Evolutionary conservation across 2,888 invertebrate species (phyloP), one percentile per base, ranked within the genome.

Genomic region (Andricus quercusramuli): DNA sequence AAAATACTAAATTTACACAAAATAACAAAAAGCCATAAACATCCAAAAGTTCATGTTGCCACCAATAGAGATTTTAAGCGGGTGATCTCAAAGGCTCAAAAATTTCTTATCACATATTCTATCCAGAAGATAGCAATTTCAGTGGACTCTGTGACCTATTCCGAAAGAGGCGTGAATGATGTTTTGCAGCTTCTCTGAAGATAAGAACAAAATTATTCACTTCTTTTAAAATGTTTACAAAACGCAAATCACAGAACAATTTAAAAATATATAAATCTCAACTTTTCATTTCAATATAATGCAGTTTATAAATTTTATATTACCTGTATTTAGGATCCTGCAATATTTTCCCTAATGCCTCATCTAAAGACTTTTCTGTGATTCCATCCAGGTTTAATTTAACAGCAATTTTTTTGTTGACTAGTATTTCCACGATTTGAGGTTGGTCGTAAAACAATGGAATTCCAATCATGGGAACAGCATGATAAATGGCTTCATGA

Each of bases 371-470:
- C 32, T 88, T 83, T 5, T 83, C 86, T 0, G 88, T 88, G 1
- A 91, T 29, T 1, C 89, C 78, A 0, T 78, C 1, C 44, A 86
- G 8, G 0, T 78, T 70, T 6, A 90, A n/a, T 2, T 79, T 68
- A 20, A 89, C 64, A 0, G 84, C 88, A 0, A 90, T 62, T 0
- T 88, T 85, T 66, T 81, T 87, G 0, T 79, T 25, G 3, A 59
- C 86, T 5, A 80, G 85, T 15, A 78, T 83, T 22, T 80, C 59
- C 0, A 90, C 79, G 64, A 90, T 91, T 2, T 67, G 20, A 6
- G 11, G 6, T 47, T 91, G 91, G 82, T 91, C 91, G 1, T 86
- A 89, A 62, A 89, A 89, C 6, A 91, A 65, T 2, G 91, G 91
- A n/a, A 91, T 78, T 3, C 88, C 89, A 9, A 91, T 78, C 83